phyloP scores from a whole-genome alignment of 2,888 invertebrate species.

The Microctonus brassicae region DNA sequence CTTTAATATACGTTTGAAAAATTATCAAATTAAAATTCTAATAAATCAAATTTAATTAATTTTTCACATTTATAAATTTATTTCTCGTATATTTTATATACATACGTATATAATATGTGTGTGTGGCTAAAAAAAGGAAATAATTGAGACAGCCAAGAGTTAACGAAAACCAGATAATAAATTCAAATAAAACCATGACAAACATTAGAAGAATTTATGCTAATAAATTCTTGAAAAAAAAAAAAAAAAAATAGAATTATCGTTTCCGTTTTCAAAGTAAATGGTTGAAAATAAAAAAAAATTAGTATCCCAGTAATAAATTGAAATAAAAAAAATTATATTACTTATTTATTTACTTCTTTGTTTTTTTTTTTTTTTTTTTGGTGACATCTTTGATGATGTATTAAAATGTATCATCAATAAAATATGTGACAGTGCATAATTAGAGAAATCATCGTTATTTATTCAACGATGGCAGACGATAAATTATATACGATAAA shows the following conservation, averaged over 20 bases:
- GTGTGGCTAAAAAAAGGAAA: not conserved
- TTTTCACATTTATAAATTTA: not conserved
- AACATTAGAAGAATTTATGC: not conserved
- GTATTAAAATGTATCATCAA: conserved; percentile 40
- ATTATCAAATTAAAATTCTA: not conserved
- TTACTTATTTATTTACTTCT: not conserved
- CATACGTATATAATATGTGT: not conserved
- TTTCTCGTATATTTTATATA: not conserved
- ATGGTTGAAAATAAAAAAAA: too few relatives aligned
- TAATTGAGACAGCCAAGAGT: not conserved
- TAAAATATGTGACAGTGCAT: conserved; percentile 40
- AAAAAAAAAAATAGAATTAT: not conserved
- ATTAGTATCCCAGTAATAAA: too few relatives aligned
- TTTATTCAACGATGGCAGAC: conserved; percentile 46
- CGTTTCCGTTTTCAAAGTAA: not conserved
- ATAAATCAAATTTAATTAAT: not conserved
- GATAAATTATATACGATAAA: conserved; percentile 43
- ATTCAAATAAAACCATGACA: not conserved
- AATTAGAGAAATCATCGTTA: conserved; percentile 52
- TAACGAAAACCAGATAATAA: not conserved
- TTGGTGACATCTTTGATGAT: too few relatives aligned
- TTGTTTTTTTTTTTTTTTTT: not conserved
- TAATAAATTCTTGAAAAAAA: not conserved
- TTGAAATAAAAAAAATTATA: not conserved
- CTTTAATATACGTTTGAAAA: not conserved